phyloP scores from a whole-genome alignment of 2,888 invertebrate genomes.

The Bembecia ichneumoniformis region DNA sequence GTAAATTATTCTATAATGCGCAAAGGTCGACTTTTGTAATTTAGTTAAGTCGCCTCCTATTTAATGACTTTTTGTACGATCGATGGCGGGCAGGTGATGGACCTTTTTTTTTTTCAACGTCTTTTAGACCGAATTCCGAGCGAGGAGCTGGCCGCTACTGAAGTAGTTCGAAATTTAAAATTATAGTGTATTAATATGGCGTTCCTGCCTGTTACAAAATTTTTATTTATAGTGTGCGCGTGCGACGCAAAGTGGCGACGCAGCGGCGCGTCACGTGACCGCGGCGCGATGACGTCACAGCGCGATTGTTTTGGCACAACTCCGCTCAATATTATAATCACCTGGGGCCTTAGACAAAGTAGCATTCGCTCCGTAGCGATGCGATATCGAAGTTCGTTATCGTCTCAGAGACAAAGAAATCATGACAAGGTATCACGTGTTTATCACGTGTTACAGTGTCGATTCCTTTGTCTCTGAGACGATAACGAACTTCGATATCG shows the following conservation, averaged over 20 bases:
- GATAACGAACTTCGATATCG: no score
- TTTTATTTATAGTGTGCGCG: slow-evolving; percentile 55
- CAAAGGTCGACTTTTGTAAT: slow-evolving; percentile 68
- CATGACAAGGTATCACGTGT: no score
- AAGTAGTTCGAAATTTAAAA: slow-evolving; percentile 64
- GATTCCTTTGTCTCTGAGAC: no score
- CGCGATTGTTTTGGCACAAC: slow-evolving; percentile 23
- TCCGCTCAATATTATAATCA: slow-evolving; percentile 28
- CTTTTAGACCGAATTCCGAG: slow-evolving; percentile 27
- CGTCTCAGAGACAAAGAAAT: no score
- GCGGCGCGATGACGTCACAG: slow-evolving; percentile 16
- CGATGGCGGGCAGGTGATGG: slow-evolving; percentile 54
- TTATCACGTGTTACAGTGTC: no score
- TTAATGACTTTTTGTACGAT: slow-evolving; percentile 61
- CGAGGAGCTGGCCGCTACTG: slow-evolving; percentile 50
- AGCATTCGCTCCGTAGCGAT: no score
- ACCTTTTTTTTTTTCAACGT: slow-evolving; percentile 19
- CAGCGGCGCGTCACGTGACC: slow-evolving; percentile 6
- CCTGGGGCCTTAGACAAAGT: no score
- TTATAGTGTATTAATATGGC: slow-evolving; percentile 64
- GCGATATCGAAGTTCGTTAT: no score
- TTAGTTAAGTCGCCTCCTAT: slow-evolving; percentile 70
- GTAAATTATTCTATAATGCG: slow-evolving; percentile 65
- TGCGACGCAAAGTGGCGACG: slow-evolving; percentile 21
- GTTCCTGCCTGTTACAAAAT: slow-evolving; percentile 43